Conservation (phyloP, 2,113 vertebrate species). For the Baryphthengus martii region DNA sequence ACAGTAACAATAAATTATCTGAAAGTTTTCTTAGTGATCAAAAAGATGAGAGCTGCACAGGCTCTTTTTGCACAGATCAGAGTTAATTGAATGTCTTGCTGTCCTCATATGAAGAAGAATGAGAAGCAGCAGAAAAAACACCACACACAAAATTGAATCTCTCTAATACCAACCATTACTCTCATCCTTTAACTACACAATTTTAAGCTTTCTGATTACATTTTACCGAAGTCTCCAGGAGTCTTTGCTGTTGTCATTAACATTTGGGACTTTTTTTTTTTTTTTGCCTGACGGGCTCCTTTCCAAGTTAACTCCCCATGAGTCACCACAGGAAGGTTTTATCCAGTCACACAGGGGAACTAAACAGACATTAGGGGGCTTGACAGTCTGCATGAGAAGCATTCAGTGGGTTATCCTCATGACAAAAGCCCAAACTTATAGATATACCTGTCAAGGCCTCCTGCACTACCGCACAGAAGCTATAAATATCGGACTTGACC, state of each 20-base stretch:
- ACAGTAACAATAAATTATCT: neutral
- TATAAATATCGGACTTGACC: slow-evolving; percentile 70
- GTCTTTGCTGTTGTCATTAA: neutral
- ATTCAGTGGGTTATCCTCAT: neutral
- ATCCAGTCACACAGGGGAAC: neutral
- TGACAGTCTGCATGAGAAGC: neutral
- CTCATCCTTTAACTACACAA: neutral
- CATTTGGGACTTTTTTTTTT: neutral
- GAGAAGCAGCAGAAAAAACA: neutral
- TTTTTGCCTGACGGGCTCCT: neutral
- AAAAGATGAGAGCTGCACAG: neutral
- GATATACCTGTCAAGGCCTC: slow-evolving; percentile 77
- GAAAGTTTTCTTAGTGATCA: neutral
- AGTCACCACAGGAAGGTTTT: neutral
- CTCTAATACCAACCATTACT: neutral
- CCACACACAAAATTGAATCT: neutral
- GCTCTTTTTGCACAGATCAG: neutral
- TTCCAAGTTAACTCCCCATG: neutral
- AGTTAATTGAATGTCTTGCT: neutral
- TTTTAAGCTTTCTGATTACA: neutral
- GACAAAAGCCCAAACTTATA: neutral
- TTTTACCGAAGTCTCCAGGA: neutral
- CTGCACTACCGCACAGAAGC: slow-evolving; percentile 76
- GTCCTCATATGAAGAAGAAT: neutral
- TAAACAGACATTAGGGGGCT: neutral